Conservation (phyloP, 2,888 invertebrate genomes). For the Stomorhina lunata region DNA sequence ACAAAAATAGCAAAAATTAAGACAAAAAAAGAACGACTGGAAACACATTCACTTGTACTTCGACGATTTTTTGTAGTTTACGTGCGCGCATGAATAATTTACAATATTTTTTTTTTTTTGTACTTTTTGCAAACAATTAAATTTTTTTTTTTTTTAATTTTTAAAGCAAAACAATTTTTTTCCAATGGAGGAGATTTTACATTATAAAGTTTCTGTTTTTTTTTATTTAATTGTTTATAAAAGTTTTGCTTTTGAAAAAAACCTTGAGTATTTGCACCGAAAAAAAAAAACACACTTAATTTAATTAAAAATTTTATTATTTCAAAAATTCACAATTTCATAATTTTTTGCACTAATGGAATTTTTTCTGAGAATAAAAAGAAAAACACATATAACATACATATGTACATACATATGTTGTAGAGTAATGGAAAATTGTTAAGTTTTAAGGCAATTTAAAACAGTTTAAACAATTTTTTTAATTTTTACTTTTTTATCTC, state of each 20-base stretch:
- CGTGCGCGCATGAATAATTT: conserved; percentile 46
- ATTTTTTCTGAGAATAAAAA: conserved; percentile 10
- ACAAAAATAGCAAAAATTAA: neutral
- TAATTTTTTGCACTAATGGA: too few relatives aligned
- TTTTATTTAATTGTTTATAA: conserved; percentile 4
- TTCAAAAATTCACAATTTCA: too few relatives aligned
- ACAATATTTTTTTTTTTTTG: neutral
- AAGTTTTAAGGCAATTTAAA: too few relatives aligned
- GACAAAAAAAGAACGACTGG: neutral
- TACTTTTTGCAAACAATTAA: conserved; percentile 21
- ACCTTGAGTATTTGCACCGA: conserved; percentile 23
- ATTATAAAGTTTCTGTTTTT: conserved; percentile 5
- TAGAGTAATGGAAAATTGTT: too few relatives aligned
- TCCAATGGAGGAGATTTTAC: neutral
- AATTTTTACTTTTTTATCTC: too few relatives aligned
- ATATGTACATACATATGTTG: too few relatives aligned
- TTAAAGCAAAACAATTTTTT: neutral
- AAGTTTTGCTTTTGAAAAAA: neutral
- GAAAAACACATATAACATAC: too few relatives aligned
- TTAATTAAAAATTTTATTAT: neutral
- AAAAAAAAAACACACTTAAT: neutral
- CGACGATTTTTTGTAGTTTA: neutral
- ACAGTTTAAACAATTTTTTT: too few relatives aligned
- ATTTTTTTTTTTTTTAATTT: conserved; percentile 1
- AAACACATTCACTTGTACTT: neutral